A percentile compares a stretch with the other conserved stretches of the same genome.
Evolutionary conservation across 2,888 invertebrate genomes (phyloP).

Genomic region (Lasioglossum morio): DNA sequence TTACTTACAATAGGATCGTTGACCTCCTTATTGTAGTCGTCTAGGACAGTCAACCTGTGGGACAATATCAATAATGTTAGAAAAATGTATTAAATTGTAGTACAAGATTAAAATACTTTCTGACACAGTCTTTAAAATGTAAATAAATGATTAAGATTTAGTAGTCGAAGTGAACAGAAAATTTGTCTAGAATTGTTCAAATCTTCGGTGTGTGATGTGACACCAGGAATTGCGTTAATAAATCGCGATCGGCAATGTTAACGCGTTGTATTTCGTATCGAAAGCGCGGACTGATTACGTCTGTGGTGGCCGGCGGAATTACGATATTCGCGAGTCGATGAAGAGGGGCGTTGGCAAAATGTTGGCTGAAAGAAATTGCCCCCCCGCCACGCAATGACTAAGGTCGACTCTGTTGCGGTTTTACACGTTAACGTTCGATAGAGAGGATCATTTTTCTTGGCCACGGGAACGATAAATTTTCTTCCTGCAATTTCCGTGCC

Average conservation of each 20-base stretch:
- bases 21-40: too few relatives aligned
- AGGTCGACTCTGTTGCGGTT: slow-evolving; percentile 46
- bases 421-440: slow-evolving; percentile 49
- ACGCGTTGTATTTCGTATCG: background rate
- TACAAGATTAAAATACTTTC: too few relatives aligned
- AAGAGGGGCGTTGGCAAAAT: slow-evolving; percentile 5
- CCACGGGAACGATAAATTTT: slow-evolving; percentile 52
- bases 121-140: too few relatives aligned
- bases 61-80: too few relatives aligned
- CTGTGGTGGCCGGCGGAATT: background rate
- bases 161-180: too few relatives aligned
- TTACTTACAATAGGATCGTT: too few relatives aligned
- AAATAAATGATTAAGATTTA: too few relatives aligned
- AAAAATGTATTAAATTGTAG: too few relatives aligned
- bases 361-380: slow-evolving; percentile 26
- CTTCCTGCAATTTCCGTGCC: slow-evolving; percentile 64
- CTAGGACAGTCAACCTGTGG: too few relatives aligned
- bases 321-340: slow-evolving; percentile 8
- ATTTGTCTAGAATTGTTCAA: too few relatives aligned
- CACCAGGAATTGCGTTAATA: background rate
- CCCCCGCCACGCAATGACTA: slow-evolving; percentile 9
- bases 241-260: background rate
- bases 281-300: slow-evolving; percentile 34
- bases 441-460: slow-evolving; percentile 40
- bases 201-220: too few relatives aligned